Conservation (phyloP, 2,888 invertebrate genomes). For the Lasioglossum leucozonium region DNA sequence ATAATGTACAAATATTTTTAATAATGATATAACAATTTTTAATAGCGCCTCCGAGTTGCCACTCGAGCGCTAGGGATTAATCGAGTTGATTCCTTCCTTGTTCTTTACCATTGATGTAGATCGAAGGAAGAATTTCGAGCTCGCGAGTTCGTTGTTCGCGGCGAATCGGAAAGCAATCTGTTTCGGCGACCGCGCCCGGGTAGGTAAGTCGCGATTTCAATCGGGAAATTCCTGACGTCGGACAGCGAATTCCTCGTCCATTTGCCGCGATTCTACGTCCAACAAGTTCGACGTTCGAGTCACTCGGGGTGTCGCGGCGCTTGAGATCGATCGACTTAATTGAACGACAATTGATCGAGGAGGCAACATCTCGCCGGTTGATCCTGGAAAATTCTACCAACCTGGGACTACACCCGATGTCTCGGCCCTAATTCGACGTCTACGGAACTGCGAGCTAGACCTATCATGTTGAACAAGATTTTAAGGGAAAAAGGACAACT, state of each 20-base stretch:
- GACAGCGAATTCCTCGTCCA: conserved; percentile 49
- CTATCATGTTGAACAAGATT: neutral
- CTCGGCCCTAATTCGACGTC: neutral
- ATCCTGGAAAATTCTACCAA: neutral
- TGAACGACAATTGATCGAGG: conserved; percentile 11
- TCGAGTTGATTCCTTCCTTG: no score
- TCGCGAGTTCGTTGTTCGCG: neutral
- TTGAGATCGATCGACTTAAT: conserved; percentile 13
- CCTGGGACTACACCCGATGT: neutral
- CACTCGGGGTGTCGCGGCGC: neutral
- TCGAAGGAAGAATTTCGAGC: neutral
- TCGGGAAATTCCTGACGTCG: conserved; percentile 60
- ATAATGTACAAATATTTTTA: no score
- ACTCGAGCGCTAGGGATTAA: no score
- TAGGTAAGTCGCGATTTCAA: conserved; percentile 60
- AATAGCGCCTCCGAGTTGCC: no score
- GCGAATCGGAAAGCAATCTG: conserved; percentile 14
- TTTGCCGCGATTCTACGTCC: conserved; percentile 14
- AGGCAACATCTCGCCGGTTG: neutral
- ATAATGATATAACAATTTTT: no score
- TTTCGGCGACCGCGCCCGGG: neutral
- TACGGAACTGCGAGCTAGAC: neutral
- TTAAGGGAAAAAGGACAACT: neutral
- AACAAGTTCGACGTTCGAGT: neutral
- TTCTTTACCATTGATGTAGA: no score